Base-by-base conservation (phyloP, 2,113 vertebrate genomes). In the Scophthalmus maximus region DNA sequence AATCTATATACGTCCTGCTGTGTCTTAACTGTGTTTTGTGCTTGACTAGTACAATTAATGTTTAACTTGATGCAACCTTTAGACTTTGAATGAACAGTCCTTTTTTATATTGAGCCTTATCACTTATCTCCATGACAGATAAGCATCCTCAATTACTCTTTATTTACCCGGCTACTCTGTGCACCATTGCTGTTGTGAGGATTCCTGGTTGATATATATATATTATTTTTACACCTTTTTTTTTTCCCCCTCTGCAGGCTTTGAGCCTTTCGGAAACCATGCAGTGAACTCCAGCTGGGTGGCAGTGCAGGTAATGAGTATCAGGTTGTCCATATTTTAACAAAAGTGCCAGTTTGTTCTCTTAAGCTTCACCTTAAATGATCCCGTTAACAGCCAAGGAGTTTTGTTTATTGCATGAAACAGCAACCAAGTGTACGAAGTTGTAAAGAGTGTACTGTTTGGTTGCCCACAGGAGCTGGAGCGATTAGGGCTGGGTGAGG, bases 401-500 rank as follows among this genome's bases (percentile, higher is more conserved):
- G 40, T 42, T 15, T 42, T 18, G 40, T 42, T 15, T 42, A 12
- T 4, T 1, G 17, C 18, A n/a, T n/a, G n/a, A n/a, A n/a, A n/a
- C n/a, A n/a, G n/a, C n/a, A n/a, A n/a, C n/a, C 30, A 32, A 5
- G 44, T 2, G 7, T n/a, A 14, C 51, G 8, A 17, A 17, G 15
- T 22, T 34, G 22, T 10, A 25, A 2, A 36, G 30, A 50, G 15
- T 20, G 8, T 40, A 8, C 2, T 20, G 14, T 64, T 12, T 73
- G 55, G 72, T 0, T 64, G 5, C 22, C 70, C 56, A 5, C 51
- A 99, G 97, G 96, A 98, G 85, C 70, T 99, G 86, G 91, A 96
- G 84, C 95, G 92, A 71, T 88, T 98, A 4, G 96, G 97, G 0
- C 90, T 99, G 17, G 90, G 95, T 0, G 92, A 95, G 0, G 88